Percentiles rank a stretch among this genome's conserved stretches.
These are phyloP conservation scores for Polyommatus icarus DNA, from an alignment of 2,888 invertebrate species.

Conservation along the genomic window DNA sequence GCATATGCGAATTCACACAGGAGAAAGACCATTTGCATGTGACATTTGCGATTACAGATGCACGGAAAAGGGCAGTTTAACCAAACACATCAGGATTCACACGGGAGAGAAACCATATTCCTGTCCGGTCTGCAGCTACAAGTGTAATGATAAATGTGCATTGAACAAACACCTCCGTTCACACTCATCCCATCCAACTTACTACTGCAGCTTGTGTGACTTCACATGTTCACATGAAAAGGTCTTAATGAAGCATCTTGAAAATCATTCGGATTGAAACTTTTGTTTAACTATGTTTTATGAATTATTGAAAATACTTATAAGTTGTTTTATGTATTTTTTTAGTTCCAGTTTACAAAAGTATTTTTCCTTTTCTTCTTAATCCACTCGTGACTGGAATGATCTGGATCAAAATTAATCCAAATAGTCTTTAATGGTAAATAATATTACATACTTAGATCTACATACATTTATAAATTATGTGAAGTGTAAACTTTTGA, in stretches of 20 bases:
- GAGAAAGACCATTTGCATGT: constrained; percentile 27
- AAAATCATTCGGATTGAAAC: constrained; percentile 30
- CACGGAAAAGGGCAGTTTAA: constrained; percentile 39
- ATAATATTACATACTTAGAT: no score
- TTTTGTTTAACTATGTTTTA: background rate
- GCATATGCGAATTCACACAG: constrained; percentile 31
- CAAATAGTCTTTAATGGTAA: no score
- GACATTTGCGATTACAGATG: constrained; percentile 23
- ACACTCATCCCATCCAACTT: constrained; percentile 6
- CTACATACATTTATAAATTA: background rate
- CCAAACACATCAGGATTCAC: constrained; percentile 55
- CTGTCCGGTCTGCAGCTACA: constrained; percentile 47
- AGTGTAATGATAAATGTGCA: constrained; percentile 24
- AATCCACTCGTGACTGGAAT: no score
- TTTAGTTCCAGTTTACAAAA: background rate
- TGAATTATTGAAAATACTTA: no score
- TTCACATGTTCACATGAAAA: constrained; percentile 23
- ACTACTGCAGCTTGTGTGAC: constrained; percentile 30
- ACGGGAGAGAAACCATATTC: constrained; percentile 56
- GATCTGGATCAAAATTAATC: no score
- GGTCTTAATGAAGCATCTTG: constrained; percentile 31
- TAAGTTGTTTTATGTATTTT: no score
- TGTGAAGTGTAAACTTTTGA: background rate
- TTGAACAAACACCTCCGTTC: constrained; percentile 28
- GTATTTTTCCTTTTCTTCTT: no score